A percentile compares a stretch with the other conserved stretches of the same genome.
These are phyloP conservation scores for Circaetus cinerascens DNA, from an alignment of 2,113 vertebrate genomes.

Conservation along the genomic window DNA sequence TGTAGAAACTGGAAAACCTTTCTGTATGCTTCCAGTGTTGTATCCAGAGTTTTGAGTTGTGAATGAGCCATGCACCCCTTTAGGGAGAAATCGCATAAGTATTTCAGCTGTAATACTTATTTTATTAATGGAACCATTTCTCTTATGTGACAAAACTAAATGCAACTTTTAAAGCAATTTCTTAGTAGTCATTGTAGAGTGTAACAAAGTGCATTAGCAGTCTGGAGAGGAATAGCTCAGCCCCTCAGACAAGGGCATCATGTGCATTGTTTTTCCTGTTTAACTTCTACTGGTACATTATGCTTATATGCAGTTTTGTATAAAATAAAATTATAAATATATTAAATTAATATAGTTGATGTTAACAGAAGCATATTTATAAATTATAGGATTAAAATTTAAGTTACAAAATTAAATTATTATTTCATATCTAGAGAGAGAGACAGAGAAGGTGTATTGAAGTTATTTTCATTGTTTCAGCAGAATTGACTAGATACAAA, in stretches of 20 bases:
- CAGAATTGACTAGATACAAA: not conserved
- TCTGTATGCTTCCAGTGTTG: not conserved
- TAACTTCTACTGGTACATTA: not conserved
- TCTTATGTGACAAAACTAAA: not conserved
- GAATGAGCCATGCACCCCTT: not conserved
- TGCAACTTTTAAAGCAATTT: not conserved
- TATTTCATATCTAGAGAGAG: not conserved
- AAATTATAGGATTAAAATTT: not conserved
- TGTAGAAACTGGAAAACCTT: not conserved
- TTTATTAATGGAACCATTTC: not conserved
- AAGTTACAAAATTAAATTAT: not conserved
- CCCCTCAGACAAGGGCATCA: not conserved
- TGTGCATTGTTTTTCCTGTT: not conserved
- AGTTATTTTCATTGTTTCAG: not conserved
- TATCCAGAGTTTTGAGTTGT: not conserved
- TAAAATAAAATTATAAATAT: not conserved
- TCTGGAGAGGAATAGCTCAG: not conserved
- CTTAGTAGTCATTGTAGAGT: not conserved
- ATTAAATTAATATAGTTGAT: not conserved
- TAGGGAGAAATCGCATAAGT: not conserved
- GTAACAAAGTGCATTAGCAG: not conserved
- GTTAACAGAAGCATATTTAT: not conserved
- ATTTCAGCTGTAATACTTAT: not conserved
- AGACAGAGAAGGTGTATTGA: not conserved
- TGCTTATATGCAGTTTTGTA: not conserved